Conservation (phyloP, 2,113 vertebrate genomes). For the Cyprinodon brontotheroides region DNA sequence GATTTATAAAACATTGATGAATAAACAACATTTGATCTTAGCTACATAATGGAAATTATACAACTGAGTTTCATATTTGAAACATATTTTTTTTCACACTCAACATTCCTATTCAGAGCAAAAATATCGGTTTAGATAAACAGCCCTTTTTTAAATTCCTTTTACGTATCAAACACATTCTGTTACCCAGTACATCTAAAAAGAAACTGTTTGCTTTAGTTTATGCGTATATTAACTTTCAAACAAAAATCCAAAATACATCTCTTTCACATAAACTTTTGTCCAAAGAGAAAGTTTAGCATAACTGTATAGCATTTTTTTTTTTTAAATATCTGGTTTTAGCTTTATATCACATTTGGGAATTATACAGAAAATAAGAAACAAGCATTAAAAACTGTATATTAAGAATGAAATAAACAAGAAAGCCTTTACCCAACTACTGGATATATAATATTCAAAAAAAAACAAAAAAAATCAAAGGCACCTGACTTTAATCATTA, state of each 20-base stretch:
- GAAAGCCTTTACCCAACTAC: too few species aligned
- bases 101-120: neutral
- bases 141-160: neutral
- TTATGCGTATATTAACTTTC: too few species aligned
- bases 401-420: neutral
- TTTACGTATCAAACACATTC: conserved; percentile 9
- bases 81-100: neutral
- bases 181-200: too few species aligned
- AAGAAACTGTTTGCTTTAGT: too few species aligned
- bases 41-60: neutral
- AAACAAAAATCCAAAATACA: conserved; percentile 13
- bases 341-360: neutral
- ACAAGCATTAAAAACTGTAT: neutral
- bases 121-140: neutral
- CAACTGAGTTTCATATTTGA: neutral
- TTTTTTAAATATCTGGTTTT: neutral
- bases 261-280: neutral
- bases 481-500: conserved; percentile 50
- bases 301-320: neutral
- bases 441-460: neutral
- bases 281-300: neutral
- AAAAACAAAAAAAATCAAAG: conserved; percentile 20
- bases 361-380: neutral
- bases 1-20: neutral
- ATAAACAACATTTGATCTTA: neutral